Base-by-base conservation (phyloP, 2,888 invertebrate species). In the Stenchaetothrips biformis region DNA sequence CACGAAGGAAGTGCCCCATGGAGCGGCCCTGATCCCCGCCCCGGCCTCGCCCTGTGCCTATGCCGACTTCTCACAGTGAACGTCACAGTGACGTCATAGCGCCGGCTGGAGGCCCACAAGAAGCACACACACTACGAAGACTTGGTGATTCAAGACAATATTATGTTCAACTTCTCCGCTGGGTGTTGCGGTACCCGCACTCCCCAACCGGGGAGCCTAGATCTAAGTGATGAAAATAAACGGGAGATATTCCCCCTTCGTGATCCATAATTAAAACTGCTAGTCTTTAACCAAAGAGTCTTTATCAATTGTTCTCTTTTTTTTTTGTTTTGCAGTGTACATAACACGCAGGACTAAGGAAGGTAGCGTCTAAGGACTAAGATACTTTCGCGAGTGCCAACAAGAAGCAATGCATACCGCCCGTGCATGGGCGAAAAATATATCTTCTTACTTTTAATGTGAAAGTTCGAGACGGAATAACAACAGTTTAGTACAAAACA, bases 81-180 rank as follows among this genome's bases (percentile, higher is more conserved):
- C 37, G 37, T 37, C 37, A 37, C 37, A 37, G 37, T 37, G 37
- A 53, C 53, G 53, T 13, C 53, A 9, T 18, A 18, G 53, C 53
- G 2, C 53, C 53, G 16, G 11, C 3, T 16, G 53, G 53, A 7
- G 53, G 53, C 13, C 53, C 16, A 18, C 53, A 13, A 53, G 16
- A 53, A 13, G 53, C 4, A 53, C 13, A 11, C 25, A 37, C 25
- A 25, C 25, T 74, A 74, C n/a, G n/a, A n/a, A 74, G 67, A 74
- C 67, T 74, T 74, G 67, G 67, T 25, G 25, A 74, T 11, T 25
- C 67, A 11, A 74, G 67, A 74, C 67, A 74, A 74, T 74, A 74
- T 74, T 74, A 25, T 74, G 67, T 21, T 11, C 37, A 37, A 37
- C 37, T 37, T 1, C 37, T 37, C 37, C 37, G 37, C 37, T 4